phyloP scores from a whole-genome alignment of 2,113 vertebrate species.

The Phyllostomus hastatus region DNA sequence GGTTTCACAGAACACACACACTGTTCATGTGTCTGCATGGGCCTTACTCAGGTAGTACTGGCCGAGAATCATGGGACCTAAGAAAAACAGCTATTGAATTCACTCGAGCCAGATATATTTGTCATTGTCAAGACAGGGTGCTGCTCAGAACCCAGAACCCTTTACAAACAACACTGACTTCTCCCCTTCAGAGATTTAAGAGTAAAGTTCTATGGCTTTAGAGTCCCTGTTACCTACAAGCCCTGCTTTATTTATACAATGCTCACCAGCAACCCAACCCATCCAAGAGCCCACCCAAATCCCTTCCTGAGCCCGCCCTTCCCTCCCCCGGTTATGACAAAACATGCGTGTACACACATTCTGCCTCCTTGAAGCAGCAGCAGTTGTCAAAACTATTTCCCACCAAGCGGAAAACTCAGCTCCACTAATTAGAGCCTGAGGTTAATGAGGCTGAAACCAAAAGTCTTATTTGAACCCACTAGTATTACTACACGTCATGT shows the following conservation, averaged over 20 bases:
- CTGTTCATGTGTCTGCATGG: not conserved
- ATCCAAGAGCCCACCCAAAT: fast-evolving
- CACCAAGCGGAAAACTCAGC: not conserved
- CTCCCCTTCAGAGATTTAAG: not conserved
- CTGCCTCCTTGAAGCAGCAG: not conserved
- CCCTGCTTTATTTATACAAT: not conserved
- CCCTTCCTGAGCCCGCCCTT: not conserved
- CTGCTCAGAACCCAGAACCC: not conserved
- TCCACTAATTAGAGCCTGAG: not conserved
- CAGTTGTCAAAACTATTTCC: not conserved
- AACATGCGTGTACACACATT: not conserved
- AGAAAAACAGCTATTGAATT: not conserved
- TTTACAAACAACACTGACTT: not conserved
- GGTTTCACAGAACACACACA: not conserved
- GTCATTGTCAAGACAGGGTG: not conserved
- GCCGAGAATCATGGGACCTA: not conserved
- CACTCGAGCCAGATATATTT: not conserved
- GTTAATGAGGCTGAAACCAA: not conserved
- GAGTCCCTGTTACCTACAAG: not conserved
- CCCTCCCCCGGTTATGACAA: not conserved
- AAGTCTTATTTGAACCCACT: not conserved
- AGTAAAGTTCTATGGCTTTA: not conserved
- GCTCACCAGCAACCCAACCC: not conserved
- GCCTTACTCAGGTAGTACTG: not conserved
- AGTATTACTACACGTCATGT: not conserved